Evolutionary conservation across 2,113 vertebrate genomes (phyloP).

Genomic region (Zosterops japonicus): DNA sequence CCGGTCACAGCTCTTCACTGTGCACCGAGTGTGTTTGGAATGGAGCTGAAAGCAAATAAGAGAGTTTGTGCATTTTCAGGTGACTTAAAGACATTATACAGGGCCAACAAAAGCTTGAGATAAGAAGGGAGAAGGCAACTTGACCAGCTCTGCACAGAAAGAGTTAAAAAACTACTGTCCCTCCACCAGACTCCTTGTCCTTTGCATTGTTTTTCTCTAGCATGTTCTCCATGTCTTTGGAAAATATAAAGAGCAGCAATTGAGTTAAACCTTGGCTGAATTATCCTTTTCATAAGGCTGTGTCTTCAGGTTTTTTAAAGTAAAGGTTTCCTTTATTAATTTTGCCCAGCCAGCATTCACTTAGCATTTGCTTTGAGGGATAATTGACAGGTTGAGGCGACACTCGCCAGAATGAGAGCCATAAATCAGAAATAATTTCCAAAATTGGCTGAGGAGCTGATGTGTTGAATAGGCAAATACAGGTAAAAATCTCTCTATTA

Average conservation of each 20-base stretch:
- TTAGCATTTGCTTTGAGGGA: conserved; percentile 84
- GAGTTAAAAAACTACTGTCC: neutral
- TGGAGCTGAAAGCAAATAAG: neutral
- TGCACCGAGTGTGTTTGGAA: neutral
- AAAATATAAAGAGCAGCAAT: conserved; percentile 55
- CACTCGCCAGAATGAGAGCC: conserved; percentile 74
- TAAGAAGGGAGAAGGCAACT: neutral
- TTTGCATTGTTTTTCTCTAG: neutral
- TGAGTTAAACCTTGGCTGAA: conserved; percentile 40
- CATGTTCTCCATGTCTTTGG: neutral
- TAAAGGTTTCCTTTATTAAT: conserved; percentile 85
- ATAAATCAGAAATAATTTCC: conserved; percentile 89
- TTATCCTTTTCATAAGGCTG: conserved; percentile 46
- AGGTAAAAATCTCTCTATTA: conserved; percentile 88
- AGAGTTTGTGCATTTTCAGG: neutral
- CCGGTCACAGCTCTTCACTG: neutral
- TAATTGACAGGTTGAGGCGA: conserved; percentile 84
- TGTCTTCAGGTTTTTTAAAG: conserved; percentile 60
- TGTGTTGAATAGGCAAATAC: conserved; percentile 86
- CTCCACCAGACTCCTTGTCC: neutral
- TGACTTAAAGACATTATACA: neutral
- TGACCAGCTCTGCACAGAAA: neutral
- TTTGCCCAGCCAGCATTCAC: conserved; percentile 76
- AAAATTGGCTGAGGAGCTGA: conserved; percentile 79
- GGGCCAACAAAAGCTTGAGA: neutral